A percentile compares a stretch with the other conserved stretches of the same genome.
These are phyloP conservation scores for Patella vulgata DNA, from an alignment of 1,140 invertebrate genomes.

Conservation along the genomic window DNA sequence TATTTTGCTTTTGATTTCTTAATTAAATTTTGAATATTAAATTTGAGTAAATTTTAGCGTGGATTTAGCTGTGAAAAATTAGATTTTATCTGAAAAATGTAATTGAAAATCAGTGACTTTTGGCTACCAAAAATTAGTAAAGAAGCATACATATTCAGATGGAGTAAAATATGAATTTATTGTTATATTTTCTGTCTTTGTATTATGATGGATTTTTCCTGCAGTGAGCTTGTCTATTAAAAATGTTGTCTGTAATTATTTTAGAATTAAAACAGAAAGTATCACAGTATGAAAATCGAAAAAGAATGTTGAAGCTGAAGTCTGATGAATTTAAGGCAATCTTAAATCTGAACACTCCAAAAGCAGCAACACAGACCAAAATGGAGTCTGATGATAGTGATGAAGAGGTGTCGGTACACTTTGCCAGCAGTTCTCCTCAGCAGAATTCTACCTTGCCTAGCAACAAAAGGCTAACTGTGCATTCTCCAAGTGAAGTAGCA, in stretches of 20 bases:
- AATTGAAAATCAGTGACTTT: no score
- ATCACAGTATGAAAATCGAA: slow-evolving; percentile 34
- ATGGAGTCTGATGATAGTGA: background rate
- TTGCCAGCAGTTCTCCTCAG: background rate
- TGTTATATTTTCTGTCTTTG: no score
- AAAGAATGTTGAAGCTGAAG: slow-evolving; percentile 36
- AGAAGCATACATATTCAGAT: no score
- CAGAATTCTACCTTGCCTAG: background rate
- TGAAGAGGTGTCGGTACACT: no score
- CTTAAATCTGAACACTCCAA: slow-evolving; percentile 30
- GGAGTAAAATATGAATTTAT: no score
- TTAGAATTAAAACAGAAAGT: slow-evolving; percentile 40
- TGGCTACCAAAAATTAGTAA: no score
- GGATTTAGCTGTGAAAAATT: background rate
- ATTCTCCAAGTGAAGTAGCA: background rate
- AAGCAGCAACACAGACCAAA: slow-evolving; percentile 11
- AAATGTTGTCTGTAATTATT: no score
- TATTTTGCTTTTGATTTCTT: background rate
- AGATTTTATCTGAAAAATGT: background rate
- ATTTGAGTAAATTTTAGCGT: background rate
- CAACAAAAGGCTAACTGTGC: background rate
- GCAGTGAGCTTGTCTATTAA: no score
- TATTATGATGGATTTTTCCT: no score
- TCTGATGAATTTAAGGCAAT: slow-evolving; percentile 42
- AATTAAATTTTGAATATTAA: background rate